These are phyloP conservation scores for Pocota personata DNA, from an alignment of 2,888 invertebrate genomes.

Conservation along the genomic window DNA sequence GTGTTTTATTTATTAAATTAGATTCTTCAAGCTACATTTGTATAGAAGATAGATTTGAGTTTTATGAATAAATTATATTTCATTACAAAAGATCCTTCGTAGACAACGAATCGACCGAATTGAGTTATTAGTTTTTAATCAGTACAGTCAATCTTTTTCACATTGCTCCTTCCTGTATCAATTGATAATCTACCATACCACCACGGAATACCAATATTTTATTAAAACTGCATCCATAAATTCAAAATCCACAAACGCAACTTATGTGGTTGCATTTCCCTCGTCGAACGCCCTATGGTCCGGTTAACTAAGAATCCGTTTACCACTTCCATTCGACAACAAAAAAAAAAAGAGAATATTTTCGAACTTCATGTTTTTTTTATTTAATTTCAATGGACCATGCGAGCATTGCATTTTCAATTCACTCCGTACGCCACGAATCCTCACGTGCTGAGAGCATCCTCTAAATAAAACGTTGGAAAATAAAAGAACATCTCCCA, in stretches of 20 bases:
- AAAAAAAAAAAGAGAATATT: background rate
- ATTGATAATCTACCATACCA: background rate
- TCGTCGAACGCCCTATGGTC: background rate
- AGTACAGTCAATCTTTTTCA: no score
- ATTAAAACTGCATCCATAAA: background rate
- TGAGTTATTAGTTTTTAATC: no score
- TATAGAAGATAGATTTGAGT: no score
- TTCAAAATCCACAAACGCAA: background rate
- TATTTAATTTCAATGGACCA: constrained; percentile 29
- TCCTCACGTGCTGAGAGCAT: constrained; percentile 8
- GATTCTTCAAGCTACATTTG: no score
- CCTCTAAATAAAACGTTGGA: background rate
- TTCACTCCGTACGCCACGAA: background rate
- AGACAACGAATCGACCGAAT: no score
- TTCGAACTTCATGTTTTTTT: constrained; percentile 6
- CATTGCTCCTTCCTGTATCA: no score
- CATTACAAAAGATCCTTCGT: no score
- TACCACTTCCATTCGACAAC: background rate
- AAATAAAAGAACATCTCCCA: background rate
- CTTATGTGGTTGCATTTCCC: background rate
- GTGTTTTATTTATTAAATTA: no score
- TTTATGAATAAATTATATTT: no score
- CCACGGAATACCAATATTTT: background rate
- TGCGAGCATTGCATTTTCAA: background rate
- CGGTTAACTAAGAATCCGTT: background rate